These are phyloP conservation scores for Oasisia sp. DNA, from an alignment of 2,888 invertebrate species.

Conservation along the genomic window DNA sequence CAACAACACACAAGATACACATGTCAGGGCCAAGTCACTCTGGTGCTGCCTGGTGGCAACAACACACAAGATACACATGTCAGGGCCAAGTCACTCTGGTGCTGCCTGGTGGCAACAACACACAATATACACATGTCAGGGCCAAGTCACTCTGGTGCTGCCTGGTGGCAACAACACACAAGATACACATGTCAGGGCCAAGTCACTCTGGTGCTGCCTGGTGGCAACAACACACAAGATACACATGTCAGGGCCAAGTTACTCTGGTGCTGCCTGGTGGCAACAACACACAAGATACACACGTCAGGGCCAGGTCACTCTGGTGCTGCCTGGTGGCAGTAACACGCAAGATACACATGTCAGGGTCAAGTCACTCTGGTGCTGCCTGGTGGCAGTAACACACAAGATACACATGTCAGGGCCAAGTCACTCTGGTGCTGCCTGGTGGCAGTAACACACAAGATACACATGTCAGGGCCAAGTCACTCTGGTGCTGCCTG, in stretches of 20 bases:
- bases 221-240: neutral
- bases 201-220: conserved; percentile 58
- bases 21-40: conserved; percentile 52
- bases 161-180: conserved; percentile 40
- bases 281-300: neutral
- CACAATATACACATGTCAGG: conserved; percentile 37
- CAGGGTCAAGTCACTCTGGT: conserved; percentile 53
- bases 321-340: conserved; percentile 54
- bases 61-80: conserved; percentile 23
- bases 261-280: conserved; percentile 54
- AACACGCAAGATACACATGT: conserved; percentile 22
- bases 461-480: conserved; percentile 42
- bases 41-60: conserved; percentile 53
- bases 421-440: conserved; percentile 55
- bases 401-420: conserved; percentile 37
- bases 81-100: conserved; percentile 53
- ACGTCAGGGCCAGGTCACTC: conserved; percentile 51
- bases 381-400: conserved; percentile 50
- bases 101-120: conserved; percentile 49
- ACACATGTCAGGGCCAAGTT: conserved; percentile 50
- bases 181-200: conserved; percentile 42
- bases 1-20: neutral
- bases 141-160: conserved; percentile 55
- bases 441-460: conserved; percentile 41
- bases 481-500: conserved; percentile 58